Evolutionary conservation across 2,113 vertebrate genomes (phyloP).

Genomic region (Corythoichthys haematopterus): DNA sequence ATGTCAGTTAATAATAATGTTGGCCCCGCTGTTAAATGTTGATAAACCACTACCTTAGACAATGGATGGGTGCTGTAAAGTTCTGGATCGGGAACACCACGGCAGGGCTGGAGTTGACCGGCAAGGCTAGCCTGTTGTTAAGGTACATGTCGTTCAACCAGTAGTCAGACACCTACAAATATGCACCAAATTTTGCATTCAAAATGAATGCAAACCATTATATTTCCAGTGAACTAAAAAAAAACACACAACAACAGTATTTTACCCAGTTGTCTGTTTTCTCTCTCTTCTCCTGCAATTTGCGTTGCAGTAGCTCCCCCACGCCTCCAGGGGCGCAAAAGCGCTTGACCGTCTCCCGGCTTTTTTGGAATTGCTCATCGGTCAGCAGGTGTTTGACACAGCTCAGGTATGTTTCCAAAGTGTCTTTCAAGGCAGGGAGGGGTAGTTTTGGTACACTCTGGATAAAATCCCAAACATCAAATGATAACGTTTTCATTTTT

Average conservation of each 20-base stretch:
- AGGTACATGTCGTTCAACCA: conserved; percentile 98
- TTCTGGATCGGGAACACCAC: conserved; percentile 85
- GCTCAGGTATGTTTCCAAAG: conserved; percentile 81
- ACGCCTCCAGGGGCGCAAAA: conserved; percentile 81
- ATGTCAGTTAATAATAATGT: no score
- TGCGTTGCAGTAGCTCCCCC: conserved; percentile 84
- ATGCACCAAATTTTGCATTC: no score
- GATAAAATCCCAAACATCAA: conserved; percentile 5
- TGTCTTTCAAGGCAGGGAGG: conserved; percentile 82
- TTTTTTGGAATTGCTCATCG: conserved; percentile 82
- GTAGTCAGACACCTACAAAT: conserved; percentile 82
- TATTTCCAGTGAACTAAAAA: background rate
- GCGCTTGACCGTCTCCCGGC: conserved; percentile 71
- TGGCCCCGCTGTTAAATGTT: no score
- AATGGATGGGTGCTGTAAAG: conserved; percentile 81
- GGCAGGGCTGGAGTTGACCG: conserved; percentile 90
- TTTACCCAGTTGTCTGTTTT: conserved; percentile 86
- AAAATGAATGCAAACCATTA: no score
- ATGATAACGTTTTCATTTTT: background rate
- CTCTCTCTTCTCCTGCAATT: conserved; percentile 79
- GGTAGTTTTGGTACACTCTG: conserved; percentile 87
- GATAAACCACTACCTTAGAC: conserved; percentile 75
- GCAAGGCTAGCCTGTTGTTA: conserved; percentile 84
- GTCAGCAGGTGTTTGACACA: conserved; percentile 84
- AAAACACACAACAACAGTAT: background rate